Conservation (phyloP, 1,140 invertebrate genomes). For the Drosophila teissieri region DNA sequence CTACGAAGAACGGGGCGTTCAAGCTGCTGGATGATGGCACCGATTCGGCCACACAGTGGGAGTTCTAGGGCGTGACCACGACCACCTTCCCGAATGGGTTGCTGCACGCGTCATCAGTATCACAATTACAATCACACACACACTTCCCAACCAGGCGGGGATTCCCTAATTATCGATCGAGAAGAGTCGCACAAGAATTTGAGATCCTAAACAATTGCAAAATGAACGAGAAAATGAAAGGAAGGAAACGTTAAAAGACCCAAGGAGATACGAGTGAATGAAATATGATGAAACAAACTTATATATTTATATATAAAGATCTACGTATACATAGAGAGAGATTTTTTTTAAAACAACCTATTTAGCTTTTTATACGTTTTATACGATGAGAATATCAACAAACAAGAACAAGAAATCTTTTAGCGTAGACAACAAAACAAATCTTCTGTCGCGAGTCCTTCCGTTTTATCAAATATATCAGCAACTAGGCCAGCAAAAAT, state of each 20-base stretch:
- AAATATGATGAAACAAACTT: slow-evolving; percentile 16
- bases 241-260: slow-evolving; percentile 11
- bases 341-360: slow-evolving; percentile 70
- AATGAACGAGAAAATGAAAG: not conserved
- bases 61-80: slow-evolving; percentile 89
- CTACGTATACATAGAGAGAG: slow-evolving; percentile 47
- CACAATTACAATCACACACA: slow-evolving; percentile 47
- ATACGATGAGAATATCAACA: slow-evolving; percentile 32
- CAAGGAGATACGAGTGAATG: slow-evolving; percentile 13
- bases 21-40: slow-evolving; percentile 92
- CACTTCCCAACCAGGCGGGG: slow-evolving; percentile 33
- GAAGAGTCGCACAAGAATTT: slow-evolving; percentile 42
- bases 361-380: slow-evolving; percentile 84
- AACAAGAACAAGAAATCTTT: slow-evolving; percentile 50
- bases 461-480: slow-evolving; percentile 70
- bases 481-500: slow-evolving; percentile 47
- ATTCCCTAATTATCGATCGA: slow-evolving; percentile 16
- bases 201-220: slow-evolving; percentile 37
- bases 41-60: slow-evolving; percentile 95
- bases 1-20: slow-evolving; percentile 97
- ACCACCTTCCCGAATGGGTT: not conserved
- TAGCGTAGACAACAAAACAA: slow-evolving; percentile 53
- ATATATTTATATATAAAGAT: slow-evolving; percentile 48
- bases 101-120: slow-evolving; percentile 39
- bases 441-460: slow-evolving; percentile 74